A percentile compares a stretch with the other conserved stretches of the same genome.
phyloP scores from a whole-genome alignment of 2,113 vertebrate species.

The Aphyosemion australe region DNA sequence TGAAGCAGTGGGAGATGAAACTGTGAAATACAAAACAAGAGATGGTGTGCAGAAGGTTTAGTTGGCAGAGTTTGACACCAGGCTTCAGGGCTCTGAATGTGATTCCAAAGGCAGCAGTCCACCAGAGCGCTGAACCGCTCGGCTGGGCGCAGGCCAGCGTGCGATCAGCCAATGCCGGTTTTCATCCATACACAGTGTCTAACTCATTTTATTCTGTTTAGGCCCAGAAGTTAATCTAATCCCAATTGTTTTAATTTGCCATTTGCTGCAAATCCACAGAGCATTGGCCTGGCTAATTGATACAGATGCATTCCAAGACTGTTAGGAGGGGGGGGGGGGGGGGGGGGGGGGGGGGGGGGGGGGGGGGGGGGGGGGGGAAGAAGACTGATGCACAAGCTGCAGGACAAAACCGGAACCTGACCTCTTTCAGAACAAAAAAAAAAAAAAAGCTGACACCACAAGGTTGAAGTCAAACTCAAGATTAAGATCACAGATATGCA shows the following conservation, averaged over 20 bases:
- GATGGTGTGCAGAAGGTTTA: slow-evolving; percentile 44
- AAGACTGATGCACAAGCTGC: neutral
- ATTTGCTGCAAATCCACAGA: slow-evolving; percentile 40
- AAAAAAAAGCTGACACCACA: too few species aligned
- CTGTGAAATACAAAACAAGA: neutral
- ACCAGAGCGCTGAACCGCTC: slow-evolving; percentile 33
- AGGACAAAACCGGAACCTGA: neutral
- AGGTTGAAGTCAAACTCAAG: neutral
- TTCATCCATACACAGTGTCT: slow-evolving; percentile 11
- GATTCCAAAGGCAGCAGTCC: slow-evolving; percentile 51
- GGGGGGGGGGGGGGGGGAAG: too few species aligned
- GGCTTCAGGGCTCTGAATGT: slow-evolving; percentile 53
- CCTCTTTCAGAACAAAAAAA: neutral
- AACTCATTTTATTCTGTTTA: slow-evolving; percentile 16
- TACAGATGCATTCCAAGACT: slow-evolving; percentile 18
- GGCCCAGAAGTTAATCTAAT: slow-evolving; percentile 33
- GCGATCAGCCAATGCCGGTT: slow-evolving; percentile 15
- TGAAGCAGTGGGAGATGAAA: slow-evolving; percentile 22
- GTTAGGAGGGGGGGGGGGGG: too few species aligned
- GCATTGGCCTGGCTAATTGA: slow-evolving; percentile 36
- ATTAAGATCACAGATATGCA: slow-evolving; percentile 3
- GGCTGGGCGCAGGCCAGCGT: slow-evolving; percentile 37
- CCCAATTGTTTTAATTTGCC: slow-evolving; percentile 45
- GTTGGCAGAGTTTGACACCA: slow-evolving; percentile 50
- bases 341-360: too few species aligned